phyloP scores from a whole-genome alignment of 2,888 invertebrate genomes.

The Eugnorisma glareosa region DNA sequence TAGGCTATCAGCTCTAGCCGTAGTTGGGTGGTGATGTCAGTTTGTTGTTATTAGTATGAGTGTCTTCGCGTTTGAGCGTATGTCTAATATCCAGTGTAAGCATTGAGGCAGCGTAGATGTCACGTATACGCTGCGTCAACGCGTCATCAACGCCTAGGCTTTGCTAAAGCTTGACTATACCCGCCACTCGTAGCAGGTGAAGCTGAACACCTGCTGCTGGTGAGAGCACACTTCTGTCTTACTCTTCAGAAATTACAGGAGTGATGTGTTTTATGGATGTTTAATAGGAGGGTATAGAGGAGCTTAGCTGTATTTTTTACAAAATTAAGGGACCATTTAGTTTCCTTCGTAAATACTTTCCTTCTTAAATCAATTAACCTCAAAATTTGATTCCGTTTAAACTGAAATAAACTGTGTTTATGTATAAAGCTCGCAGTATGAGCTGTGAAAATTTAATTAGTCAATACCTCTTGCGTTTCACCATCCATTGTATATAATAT shows the following conservation, averaged over 20 bases:
- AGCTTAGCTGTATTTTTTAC: background rate
- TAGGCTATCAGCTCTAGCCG: background rate
- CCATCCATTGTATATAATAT: background rate
- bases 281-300: background rate
- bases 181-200: background rate
- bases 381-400: background rate
- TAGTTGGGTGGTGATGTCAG: background rate
- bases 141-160: background rate
- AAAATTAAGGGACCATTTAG: background rate
- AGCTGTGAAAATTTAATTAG: slow-evolving; percentile 9
- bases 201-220: too few species aligned
- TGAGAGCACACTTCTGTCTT: background rate
- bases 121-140: background rate
- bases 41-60: slow-evolving; percentile 8
- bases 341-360: background rate
- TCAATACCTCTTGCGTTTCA: slow-evolving; percentile 10
- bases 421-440: slow-evolving; percentile 8
- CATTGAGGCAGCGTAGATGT: background rate
- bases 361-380: background rate
- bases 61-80: background rate
- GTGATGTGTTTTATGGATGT: background rate
- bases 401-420: slow-evolving; percentile 20
- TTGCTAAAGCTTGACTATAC: background rate
- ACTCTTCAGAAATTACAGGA: background rate
- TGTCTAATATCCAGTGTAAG: background rate